Base-by-base conservation (phyloP, 2,797 vertebrate genomes). In the Benthosema pterotum region DNA sequence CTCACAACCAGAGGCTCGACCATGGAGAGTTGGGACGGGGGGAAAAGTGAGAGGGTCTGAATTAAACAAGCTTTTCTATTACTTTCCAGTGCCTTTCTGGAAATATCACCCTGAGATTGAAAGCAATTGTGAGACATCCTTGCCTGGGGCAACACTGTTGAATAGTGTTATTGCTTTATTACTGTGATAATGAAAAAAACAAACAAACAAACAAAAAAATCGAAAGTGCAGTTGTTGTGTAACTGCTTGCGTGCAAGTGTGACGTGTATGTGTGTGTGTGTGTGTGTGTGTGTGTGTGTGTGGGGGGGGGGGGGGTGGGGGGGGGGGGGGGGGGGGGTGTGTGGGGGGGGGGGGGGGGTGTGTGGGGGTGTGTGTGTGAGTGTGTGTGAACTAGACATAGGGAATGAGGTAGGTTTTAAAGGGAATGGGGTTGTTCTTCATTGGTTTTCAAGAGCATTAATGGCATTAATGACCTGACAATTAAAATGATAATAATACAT, bases 51-150 rank as follows among this genome's bases (percentile, higher is more conserved):
- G 48, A n/a, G 13, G n/a, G 13, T 5, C 9, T 50, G 48, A 50
- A 50, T 50, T 50, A 50, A 50, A 50, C 18, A 17, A 50, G 48
- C 48, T 50, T 50, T 50, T 50, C 48, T 50, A 50, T 50, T 50
- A 50, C 48, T 50, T 38, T 38, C 28, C 28, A 38, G 2, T 18
- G 48, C 48, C 48, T 50, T 38, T 38, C 5, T 18, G 48, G 48
- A 50, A 50, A 50, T 50, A 50, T 50, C 48, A 50, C 48, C 17
- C 48, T 17, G 48, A 50, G 15, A 50, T 18, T 50, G 48, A 50
- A 50, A 50, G 48, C 16, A 17, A 50, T 50, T 18, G 48, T 50
- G 48, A 50, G 15, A 50, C 17, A 50, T 50, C 11, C 16, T 11
- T 7, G 48, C 48, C 48, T 3, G 48, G 48, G 48, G 48, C 48